Conservation (phyloP, 2,113 vertebrate species). For the Oryctolagus cuniculus region DNA sequence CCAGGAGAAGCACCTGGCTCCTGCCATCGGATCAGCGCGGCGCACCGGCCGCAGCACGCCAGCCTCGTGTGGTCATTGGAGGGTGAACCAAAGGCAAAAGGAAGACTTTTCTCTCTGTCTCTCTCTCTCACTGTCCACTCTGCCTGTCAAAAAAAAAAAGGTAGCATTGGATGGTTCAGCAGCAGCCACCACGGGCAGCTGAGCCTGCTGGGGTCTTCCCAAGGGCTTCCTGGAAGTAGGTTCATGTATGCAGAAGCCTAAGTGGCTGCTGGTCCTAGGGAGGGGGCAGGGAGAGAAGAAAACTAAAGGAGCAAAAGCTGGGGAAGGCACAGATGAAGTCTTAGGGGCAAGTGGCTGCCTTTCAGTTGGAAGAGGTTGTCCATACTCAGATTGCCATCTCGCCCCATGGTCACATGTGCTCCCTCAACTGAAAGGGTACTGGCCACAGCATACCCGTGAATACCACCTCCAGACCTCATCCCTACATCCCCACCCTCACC, state of each 20-base stretch:
- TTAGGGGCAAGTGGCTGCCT: constrained; percentile 1
- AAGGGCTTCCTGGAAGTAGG: background rate
- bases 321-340: background rate
- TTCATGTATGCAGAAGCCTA: background rate
- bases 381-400: background rate
- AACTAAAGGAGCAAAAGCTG: background rate
- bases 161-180: background rate
- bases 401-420: background rate
- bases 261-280: background rate
- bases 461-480: background rate
- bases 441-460: too few relatives aligned
- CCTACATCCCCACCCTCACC: too few relatives aligned
- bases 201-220: background rate
- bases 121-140: too few relatives aligned
- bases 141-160: too few relatives aligned
- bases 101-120: too few relatives aligned
- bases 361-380: background rate
- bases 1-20: too few relatives aligned
- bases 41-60: too few relatives aligned
- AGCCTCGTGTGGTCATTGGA: too few relatives aligned
- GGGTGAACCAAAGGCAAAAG: too few relatives aligned
- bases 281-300: background rate
- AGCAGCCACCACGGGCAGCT: background rate
- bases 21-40: too few relatives aligned
- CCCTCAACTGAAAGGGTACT: background rate